Conservation (phyloP, 2,888 invertebrate genomes). For the Ligdia adustata region DNA sequence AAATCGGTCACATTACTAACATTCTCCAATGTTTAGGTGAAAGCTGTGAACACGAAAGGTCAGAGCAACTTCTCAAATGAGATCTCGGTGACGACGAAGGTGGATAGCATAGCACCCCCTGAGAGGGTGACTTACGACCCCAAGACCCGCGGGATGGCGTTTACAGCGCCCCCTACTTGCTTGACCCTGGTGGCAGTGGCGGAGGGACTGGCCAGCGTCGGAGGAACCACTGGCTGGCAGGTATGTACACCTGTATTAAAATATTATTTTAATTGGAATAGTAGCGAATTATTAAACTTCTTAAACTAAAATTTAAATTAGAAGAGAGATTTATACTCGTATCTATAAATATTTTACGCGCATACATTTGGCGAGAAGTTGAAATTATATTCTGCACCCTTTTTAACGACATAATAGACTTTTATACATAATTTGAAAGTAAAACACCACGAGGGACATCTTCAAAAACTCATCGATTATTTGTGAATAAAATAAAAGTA, state of each 20-base stretch:
- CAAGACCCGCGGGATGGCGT: constrained; percentile 88
- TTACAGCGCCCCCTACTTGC: constrained; percentile 92
- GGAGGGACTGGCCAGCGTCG: constrained; percentile 84
- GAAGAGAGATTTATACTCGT: too few species aligned
- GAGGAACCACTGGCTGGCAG: constrained; percentile 65
- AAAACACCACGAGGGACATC: too few species aligned
- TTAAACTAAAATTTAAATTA: too few species aligned
- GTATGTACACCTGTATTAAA: constrained; percentile 47
- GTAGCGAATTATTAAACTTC: background rate
- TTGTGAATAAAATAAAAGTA: too few species aligned
- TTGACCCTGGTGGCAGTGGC: constrained; percentile 90
- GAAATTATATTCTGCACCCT: too few species aligned
- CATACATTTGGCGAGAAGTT: too few species aligned
- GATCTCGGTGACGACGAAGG: constrained; percentile 91
- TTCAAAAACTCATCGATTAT: too few species aligned
- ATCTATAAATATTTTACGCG: too few species aligned
- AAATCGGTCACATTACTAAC: constrained; percentile 26
- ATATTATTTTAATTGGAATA: background rate
- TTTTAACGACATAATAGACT: too few species aligned
- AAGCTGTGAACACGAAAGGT: constrained; percentile 94
- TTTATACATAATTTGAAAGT: too few species aligned
- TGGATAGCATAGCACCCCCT: constrained; percentile 92
- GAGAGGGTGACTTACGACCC: constrained; percentile 93
- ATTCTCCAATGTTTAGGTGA: constrained; percentile 80
- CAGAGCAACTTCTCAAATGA: constrained; percentile 95